These are phyloP conservation scores for Lepus americanus DNA, from an alignment of 2,113 vertebrate genomes.

Conservation along the genomic window DNA sequence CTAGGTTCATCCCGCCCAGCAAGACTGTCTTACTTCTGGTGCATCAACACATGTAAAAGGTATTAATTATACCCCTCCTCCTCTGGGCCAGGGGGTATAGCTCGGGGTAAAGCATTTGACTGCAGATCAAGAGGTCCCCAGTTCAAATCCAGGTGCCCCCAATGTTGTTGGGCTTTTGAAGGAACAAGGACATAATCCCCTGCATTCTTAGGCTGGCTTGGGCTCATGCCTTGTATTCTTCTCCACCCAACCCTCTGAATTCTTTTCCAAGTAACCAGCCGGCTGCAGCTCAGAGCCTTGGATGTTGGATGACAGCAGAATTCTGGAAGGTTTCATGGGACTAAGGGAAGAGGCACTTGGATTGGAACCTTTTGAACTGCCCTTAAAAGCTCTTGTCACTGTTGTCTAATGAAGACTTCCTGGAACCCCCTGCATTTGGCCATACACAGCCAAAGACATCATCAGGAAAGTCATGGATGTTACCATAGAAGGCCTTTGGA, in stretches of 20 bases:
- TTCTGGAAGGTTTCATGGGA: not conserved
- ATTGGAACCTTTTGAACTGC: not conserved
- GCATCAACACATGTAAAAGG: not conserved
- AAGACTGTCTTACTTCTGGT: too few relatives aligned
- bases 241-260: too few relatives aligned
- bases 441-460: not conserved
- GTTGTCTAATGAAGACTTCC: not conserved
- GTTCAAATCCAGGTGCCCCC: conserved; percentile 72
- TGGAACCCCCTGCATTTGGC: rapidly evolving
- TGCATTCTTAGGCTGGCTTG: too few relatives aligned
- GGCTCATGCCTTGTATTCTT: too few relatives aligned
- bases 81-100: not conserved
- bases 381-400: conserved; percentile 11
- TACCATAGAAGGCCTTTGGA: not conserved
- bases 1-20: not conserved
- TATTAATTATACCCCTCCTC: not conserved
- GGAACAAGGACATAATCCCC: too few relatives aligned
- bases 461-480: not conserved
- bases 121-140: conserved; percentile 77
- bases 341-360: not conserved
- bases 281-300: not conserved
- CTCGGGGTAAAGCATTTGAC: conserved; percentile 75
- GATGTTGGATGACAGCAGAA: not conserved
- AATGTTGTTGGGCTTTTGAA: too few relatives aligned
- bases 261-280: too few relatives aligned